phyloP scores from a whole-genome alignment of 2,113 vertebrate species.

The Anthoscopus minutus region DNA sequence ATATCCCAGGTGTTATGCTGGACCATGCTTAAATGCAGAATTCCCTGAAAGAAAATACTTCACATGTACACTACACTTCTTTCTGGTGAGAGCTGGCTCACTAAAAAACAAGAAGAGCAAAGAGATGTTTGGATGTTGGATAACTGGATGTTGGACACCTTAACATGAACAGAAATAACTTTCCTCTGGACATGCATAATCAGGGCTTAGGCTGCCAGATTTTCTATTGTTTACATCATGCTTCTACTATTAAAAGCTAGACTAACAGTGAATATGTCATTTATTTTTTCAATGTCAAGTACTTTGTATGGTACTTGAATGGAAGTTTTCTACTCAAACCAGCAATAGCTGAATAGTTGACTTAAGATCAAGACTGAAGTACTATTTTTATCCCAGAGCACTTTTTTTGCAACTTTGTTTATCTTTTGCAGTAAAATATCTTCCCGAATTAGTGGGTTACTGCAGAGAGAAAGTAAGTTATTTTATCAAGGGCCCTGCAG shows the following conservation, averaged over 20 bases:
- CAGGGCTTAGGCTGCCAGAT: background rate
- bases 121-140: background rate
- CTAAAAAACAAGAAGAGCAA: background rate
- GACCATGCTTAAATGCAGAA: background rate
- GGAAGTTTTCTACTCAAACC: background rate
- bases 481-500: background rate
- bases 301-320: background rate
- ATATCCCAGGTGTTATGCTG: background rate
- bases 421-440: background rate
- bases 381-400: background rate
- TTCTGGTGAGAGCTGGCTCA: background rate
- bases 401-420: background rate
- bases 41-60: background rate
- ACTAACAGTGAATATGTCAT: background rate
- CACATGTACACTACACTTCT: background rate
- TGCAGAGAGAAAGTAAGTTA: background rate
- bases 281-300: background rate
- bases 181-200: background rate
- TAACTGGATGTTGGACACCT: background rate
- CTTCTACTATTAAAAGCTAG: background rate
- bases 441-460: background rate
- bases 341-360: background rate
- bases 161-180: background rate
- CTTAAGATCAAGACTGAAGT: background rate
- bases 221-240: background rate